Evolutionary conservation across 2,888 invertebrate species (phyloP), one percentile per base, ranked within the genome.

Genomic region (Bombylius discolor): DNA sequence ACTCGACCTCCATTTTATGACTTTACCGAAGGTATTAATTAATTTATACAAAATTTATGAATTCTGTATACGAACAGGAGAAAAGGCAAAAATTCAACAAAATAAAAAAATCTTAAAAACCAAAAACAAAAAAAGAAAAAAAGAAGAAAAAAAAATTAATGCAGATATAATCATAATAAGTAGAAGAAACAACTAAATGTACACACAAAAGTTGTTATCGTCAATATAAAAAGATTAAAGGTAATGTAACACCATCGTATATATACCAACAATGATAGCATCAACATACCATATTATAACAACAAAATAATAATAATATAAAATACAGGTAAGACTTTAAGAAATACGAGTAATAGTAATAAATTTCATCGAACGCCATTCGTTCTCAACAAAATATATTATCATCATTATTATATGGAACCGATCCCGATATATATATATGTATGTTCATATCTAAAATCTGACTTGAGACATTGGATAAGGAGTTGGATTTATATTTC

Each of bases 331-430:
- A 53, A 53, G 12, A 49, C 9, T 5, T 36, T 39, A 34, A 52
- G 34, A 34, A 52, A 52, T 42, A 49, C 42, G 51, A 49, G 39
- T 49, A 56, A 52, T 51, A 52, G 52, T 55, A 59, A 57, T 59
- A 59, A 59, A 59, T 59, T 59, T 55, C 52, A 57, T 57, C 54
- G 52, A 51, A 55, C 53, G 53, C 59, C 57, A 59, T 59, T 57
- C 57, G 55, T 59, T 59, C 57, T 59, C 53, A 49, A 51, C 42
- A 46, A 57, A 57, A 59, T 59, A 55, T 57, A 57, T 57, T 53
- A 51, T 56, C 23, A 23, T 23, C 23, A 3, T 23, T 23, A 23
- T 23, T 23, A 23, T 42, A 42, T 42, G 39, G 39, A 42, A 42
- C 11, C 11, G 39, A 42, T 42, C 6, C 36, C 3, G 8, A 36